These are phyloP conservation scores for Pocillopora meandrina DNA, from an alignment of 92 coral and sea anemone genomes.

Conservation along the genomic window DNA sequence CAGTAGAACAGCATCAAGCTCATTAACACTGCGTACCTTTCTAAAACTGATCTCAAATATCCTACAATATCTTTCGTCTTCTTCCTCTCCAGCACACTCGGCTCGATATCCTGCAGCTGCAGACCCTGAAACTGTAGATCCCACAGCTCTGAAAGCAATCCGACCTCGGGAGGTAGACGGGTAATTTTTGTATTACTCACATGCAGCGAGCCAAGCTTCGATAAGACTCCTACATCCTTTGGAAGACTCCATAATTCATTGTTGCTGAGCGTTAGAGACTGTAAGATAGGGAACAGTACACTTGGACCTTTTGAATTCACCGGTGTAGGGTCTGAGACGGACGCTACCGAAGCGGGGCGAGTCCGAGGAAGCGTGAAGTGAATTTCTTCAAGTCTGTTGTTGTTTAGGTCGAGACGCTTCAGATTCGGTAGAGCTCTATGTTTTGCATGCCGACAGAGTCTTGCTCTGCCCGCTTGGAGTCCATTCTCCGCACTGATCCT, in stretches of 20 bases:
- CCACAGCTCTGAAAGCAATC: constrained; percentile 93
- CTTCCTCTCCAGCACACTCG: constrained; percentile 91
- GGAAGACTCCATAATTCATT: constrained; percentile 67
- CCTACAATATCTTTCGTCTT: constrained; percentile 95
- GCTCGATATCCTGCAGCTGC: constrained; percentile 87
- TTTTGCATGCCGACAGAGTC: constrained; percentile 85
- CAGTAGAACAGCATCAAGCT: no score
- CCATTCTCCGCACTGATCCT: constrained; percentile 63
- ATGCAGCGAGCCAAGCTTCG: constrained; percentile 91
- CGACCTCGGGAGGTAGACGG: constrained; percentile 90
- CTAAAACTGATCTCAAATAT: constrained; percentile 91
- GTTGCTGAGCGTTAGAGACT: constrained; percentile 82
- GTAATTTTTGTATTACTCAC: constrained; percentile 79
- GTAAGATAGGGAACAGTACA: constrained; percentile 82
- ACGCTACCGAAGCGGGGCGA: constrained; percentile 30
- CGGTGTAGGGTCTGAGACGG: constrained; percentile 17
- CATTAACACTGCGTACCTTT: constrained; percentile 60
- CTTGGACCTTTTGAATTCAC: constrained; percentile 24
- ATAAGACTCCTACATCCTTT: constrained; percentile 72
- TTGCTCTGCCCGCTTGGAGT: constrained; percentile 47
- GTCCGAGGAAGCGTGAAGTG: constrained; percentile 57
- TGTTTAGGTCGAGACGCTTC: constrained; percentile 87
- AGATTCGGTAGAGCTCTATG: constrained; percentile 76
- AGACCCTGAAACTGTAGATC: constrained; percentile 91
- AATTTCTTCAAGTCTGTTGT: constrained; percentile 73